These are phyloP conservation scores for Dioctria rufipes DNA, from an alignment of 2,888 invertebrate species.

Conservation along the genomic window DNA sequence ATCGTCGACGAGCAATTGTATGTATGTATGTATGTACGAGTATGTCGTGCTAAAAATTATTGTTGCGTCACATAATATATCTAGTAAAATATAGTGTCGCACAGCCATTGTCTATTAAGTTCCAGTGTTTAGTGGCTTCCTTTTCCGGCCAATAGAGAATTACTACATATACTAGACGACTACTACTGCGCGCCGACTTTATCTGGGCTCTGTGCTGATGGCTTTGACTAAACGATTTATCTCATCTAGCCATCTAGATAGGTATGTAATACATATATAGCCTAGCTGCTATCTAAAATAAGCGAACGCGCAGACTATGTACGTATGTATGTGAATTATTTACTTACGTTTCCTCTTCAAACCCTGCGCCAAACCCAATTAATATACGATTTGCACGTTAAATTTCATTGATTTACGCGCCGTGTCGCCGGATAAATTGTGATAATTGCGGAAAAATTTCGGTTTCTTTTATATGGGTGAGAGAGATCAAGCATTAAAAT, in stretches of 20 bases:
- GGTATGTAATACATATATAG: background rate
- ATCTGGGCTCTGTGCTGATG: background rate
- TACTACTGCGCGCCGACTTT: background rate
- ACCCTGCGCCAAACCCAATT: slow-evolving; percentile 3
- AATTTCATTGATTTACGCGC: slow-evolving; percentile 52
- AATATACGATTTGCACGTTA: background rate
- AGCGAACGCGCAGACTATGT: no score
- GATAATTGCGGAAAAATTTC: slow-evolving; percentile 51
- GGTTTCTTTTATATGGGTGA: background rate
- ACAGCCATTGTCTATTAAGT: slow-evolving; percentile 57
- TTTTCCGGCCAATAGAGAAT: slow-evolving; percentile 56
- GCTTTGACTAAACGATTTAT: slow-evolving; percentile 12
- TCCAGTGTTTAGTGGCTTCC: slow-evolving; percentile 57
- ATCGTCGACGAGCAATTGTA: background rate
- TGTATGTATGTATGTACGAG: background rate
- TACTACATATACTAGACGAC: slow-evolving; percentile 23
- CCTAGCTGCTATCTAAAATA: background rate
- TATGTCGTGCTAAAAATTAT: slow-evolving; percentile 47
- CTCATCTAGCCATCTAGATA: background rate
- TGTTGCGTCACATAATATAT: slow-evolving; percentile 44
- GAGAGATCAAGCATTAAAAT: background rate
- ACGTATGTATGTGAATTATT: no score
- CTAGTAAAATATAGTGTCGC: slow-evolving; percentile 8
- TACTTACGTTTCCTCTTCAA: no score
- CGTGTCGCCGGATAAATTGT: slow-evolving; percentile 43